Evolutionary conservation across 2,888 invertebrate species (phyloP), one percentile per base, ranked within the genome.

Genomic region (Omphaloscelis lunosa): DNA sequence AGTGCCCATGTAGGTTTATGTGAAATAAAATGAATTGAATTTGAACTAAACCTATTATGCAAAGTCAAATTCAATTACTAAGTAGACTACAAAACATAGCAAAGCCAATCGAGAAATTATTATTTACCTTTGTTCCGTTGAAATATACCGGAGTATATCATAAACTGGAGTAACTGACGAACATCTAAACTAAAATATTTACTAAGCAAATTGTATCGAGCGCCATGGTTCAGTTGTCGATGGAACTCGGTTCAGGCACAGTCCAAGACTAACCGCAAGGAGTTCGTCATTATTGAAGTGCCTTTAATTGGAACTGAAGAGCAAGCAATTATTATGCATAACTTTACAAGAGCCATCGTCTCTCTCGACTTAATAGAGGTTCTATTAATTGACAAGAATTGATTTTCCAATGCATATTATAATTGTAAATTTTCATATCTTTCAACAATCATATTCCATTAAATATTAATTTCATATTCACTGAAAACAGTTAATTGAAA

Each of bases 251-350:
- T 79, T 78, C 77, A 69, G 75, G 59, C 80, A 70, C 82, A 86
- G 88, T 86, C 88, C 86, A 89, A 88, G 86, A 89, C 86, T 84
- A 88, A 88, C 88, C 90, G 84, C 88, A 90, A 89, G 89, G 88
- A 92, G 88, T 91, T 90, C 90, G 88, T 91, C 92, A 91, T 91
- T 91, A 92, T 88, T 93, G 91, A 92, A 93, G 91, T 91, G 92
- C 89, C 91, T 93, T 91, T 94, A 95, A 95, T 95, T 94, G 92
- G 92, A 93, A 91, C 90, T 93, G 93, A 93, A 93, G 93, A 92
- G 93, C 91, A 89, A 92, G 90, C 93, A 93, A 95, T 95, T 95
- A 94, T 93, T 94, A 94, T 95, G 95, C 95, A 95, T 94, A 94
- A 94, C 94, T 95, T 94, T 91, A 91, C 91, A 87, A 94, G 93